Evolutionary conservation across 64 coral and sea anemone genomes (phyloP).

Genomic region (Pocillopora verrucosa): DNA sequence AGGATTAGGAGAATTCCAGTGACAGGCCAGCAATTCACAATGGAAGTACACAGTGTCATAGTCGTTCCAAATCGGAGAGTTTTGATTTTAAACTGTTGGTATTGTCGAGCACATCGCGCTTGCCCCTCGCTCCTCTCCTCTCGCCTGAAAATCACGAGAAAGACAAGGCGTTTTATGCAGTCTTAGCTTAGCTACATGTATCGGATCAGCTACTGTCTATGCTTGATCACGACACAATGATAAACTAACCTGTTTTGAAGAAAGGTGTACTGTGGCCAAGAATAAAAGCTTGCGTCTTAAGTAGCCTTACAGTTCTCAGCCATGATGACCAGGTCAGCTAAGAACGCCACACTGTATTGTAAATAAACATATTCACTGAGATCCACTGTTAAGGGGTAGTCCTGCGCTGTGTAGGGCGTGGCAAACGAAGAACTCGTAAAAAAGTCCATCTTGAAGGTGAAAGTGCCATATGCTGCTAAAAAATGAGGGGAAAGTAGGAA

Average conservation of each 20-base stretch:
- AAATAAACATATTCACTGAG: neutral
- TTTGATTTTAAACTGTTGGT: neutral
- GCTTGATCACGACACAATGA: neutral
- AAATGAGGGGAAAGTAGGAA: too few species aligned
- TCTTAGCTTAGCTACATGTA: too few species aligned
- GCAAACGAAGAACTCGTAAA: neutral
- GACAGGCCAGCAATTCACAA: conserved; percentile 21
- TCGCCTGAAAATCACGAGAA: too few species aligned
- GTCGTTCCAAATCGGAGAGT: neutral
- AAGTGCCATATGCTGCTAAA: conserved; percentile 21
- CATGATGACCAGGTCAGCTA: conserved; percentile 23
- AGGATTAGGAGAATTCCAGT: neutral
- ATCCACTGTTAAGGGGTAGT: neutral
- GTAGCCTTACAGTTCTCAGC: conserved; percentile 26
- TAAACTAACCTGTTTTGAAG: conserved; percentile 10
- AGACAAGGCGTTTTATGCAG: too few species aligned
- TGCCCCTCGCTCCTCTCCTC: too few species aligned
- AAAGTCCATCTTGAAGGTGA: conserved; percentile 29
- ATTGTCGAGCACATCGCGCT: neutral
- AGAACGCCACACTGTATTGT: conserved; percentile 6
- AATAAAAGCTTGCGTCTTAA: neutral
- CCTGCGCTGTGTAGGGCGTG: neutral
- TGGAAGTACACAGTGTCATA: conserved; percentile 7
- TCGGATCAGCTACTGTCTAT: neutral
- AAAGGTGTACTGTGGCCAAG: conserved; percentile 14